phyloP scores from a whole-genome alignment of 2,888 invertebrate species.

The Tiphia femorata region DNA sequence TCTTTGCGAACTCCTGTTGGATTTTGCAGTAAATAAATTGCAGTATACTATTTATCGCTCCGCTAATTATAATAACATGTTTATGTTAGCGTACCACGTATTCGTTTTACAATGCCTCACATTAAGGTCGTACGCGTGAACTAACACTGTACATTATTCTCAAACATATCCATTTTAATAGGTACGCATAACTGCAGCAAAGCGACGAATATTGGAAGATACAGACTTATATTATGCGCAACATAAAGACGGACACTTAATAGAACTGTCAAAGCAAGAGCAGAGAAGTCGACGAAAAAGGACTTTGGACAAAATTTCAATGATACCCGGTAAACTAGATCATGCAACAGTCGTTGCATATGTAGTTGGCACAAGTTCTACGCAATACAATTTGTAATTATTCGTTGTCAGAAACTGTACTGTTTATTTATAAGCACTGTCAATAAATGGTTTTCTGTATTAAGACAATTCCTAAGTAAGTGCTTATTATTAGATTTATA shows the following conservation, averaged over 20 bases:
- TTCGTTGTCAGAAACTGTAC: constrained; percentile 17
- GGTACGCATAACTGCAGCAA: constrained; percentile 80
- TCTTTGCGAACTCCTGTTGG: constrained; percentile 80
- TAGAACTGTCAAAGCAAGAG: constrained; percentile 75
- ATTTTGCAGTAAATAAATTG: constrained; percentile 77
- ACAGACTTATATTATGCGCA: constrained; percentile 80
- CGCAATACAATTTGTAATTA: constrained; percentile 35
- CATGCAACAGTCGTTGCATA: constrained; percentile 89
- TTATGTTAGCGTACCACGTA: too few relatives aligned
- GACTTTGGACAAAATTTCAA: constrained; percentile 80
- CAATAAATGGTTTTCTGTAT: constrained; percentile 33
- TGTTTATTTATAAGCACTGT: constrained; percentile 31
- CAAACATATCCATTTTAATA: constrained; percentile 25
- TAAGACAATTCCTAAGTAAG: constrained; percentile 20
- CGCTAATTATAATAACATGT: too few relatives aligned
- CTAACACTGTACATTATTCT: not conserved
- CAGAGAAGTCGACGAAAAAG: constrained; percentile 78
- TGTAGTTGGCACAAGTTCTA: constrained; percentile 73
- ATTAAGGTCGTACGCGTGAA: not conserved
- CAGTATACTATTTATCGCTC: constrained; percentile 5
- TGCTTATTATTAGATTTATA: not conserved
- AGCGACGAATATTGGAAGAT: constrained; percentile 86
- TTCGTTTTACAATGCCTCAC: too few relatives aligned
- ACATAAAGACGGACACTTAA: constrained; percentile 71
- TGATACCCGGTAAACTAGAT: constrained; percentile 89